Evolutionary conservation across 2,888 invertebrate species (phyloP), one percentile per base, ranked within the genome.

Genomic region (Seira ritae): DNA sequence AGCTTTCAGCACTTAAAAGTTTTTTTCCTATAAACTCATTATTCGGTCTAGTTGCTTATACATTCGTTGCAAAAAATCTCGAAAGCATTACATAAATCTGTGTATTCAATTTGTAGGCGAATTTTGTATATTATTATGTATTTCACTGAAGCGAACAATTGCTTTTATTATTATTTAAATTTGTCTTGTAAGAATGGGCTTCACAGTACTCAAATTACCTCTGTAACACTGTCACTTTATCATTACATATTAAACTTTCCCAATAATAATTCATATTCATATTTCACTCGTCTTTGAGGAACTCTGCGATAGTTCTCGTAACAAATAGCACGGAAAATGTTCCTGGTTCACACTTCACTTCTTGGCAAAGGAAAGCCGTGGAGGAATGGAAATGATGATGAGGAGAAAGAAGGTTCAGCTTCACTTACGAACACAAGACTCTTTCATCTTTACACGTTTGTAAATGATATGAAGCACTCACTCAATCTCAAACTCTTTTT

Each of bases 391-490:
- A 46, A 24, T 50, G 60, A 19, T 66, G 22, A 19, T 60, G 76
- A 50, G 37, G 69, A 50, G 68, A 50, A 24, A 50, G 19, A 37
- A 62, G 69, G 69, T 77, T 19, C 46, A 31, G 69, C 62, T 77
- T 68, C 24, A 24, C 37, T 23, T 23, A 62, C 62, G 42, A 69
- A 31, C 65, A 19, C 42, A 65, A 8, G 22, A 37, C 62, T 62
- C 77, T 69, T 77, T 17, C 24, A 55, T 67, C 19, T 12, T 62
- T 69, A 6, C 68, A 20, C 15, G 24, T 19, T 24, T 46, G 66
- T 75, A 75, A 68, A 37, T 75, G 75, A 76, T 68, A 60, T 42
- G 50, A 75, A 46, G 15, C 68, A 20, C 62, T 69, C 60, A 50
- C 23, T 68, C 76, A n/a, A 24, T 76, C 67, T 74, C 46, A n/a